Percentiles rank a stretch among this genome's conserved stretches.
Conservation (phyloP, 2,113 vertebrate species). For the Eulemur macaco region DNA sequence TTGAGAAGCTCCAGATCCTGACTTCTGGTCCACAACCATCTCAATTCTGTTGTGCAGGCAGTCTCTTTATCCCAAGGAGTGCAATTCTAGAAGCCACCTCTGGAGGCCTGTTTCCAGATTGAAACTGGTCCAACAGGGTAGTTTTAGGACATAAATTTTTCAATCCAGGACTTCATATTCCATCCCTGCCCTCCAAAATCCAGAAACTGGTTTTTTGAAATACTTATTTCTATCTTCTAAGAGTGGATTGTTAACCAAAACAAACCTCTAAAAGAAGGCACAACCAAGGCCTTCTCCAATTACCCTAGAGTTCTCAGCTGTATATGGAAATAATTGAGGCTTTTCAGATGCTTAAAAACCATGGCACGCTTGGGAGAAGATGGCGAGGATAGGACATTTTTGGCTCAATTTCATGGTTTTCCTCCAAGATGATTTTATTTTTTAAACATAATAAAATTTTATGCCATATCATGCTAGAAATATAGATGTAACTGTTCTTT, state of each 20-base stretch:
- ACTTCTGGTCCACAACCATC: not conserved
- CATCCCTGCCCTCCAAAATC: not conserved
- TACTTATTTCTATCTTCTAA: not conserved
- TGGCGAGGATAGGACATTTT: not conserved
- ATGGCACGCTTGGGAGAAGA: not conserved
- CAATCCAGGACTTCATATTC: not conserved
- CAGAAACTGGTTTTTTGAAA: not conserved
- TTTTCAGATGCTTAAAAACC: conserved; percentile 7
- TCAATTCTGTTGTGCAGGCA: not conserved
- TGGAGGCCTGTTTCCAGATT: not conserved
- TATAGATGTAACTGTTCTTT: not conserved
- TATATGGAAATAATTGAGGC: not conserved
- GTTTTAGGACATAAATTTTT: not conserved
- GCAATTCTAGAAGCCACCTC: not conserved
- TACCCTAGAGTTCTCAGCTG: not conserved
- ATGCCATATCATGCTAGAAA: not conserved
- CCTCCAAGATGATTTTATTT: not conserved
- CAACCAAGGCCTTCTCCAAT: not conserved
- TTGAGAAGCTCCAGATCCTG: not conserved
- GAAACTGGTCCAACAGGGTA: not conserved
- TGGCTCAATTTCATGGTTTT: not conserved
- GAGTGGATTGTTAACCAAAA: not conserved
- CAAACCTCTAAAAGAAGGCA: not conserved
- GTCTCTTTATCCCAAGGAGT: not conserved
- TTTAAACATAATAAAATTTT: conserved; percentile 1